Conservation (phyloP, 2,888 invertebrate genomes). For the Gerris lacustris region DNA sequence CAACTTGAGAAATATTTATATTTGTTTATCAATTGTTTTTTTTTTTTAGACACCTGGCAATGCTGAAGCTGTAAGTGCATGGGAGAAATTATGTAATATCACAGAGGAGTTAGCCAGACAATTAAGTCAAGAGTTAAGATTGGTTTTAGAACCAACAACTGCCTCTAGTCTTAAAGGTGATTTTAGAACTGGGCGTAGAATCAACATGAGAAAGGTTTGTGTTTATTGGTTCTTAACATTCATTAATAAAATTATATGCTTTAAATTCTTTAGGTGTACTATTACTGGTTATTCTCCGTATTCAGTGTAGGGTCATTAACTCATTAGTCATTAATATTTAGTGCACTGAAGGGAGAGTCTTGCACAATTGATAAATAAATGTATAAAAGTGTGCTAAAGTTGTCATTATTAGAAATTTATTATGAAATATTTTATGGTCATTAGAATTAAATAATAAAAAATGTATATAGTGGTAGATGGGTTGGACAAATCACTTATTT, state of each 20-base stretch:
- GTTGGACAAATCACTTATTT: too few relatives aligned
- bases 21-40: neutral
- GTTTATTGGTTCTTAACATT: neutral
- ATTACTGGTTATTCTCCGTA: too few relatives aligned
- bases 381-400: too few relatives aligned
- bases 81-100: slow-evolving; percentile 50
- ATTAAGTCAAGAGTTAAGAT: slow-evolving; percentile 81
- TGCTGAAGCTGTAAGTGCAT: slow-evolving; percentile 42
- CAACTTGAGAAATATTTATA: neutral
- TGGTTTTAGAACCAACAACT: slow-evolving; percentile 90
- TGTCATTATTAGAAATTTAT: too few relatives aligned
- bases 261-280: too few relatives aligned
- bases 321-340: neutral
- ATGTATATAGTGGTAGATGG: too few relatives aligned
- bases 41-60: slow-evolving; percentile 5
- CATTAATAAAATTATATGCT: neutral
- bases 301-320: too few relatives aligned
- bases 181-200: slow-evolving; percentile 76
- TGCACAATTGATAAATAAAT: too few relatives aligned
- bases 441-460: too few relatives aligned
- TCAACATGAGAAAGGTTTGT: slow-evolving; percentile 81
- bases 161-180: slow-evolving; percentile 87
- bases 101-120: slow-evolving; percentile 59
- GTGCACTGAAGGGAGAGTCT: too few relatives aligned
- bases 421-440: too few relatives aligned